These are phyloP conservation scores for Ophioninae sp. DNA, from an alignment of 2,888 invertebrate species.

Conservation along the genomic window DNA sequence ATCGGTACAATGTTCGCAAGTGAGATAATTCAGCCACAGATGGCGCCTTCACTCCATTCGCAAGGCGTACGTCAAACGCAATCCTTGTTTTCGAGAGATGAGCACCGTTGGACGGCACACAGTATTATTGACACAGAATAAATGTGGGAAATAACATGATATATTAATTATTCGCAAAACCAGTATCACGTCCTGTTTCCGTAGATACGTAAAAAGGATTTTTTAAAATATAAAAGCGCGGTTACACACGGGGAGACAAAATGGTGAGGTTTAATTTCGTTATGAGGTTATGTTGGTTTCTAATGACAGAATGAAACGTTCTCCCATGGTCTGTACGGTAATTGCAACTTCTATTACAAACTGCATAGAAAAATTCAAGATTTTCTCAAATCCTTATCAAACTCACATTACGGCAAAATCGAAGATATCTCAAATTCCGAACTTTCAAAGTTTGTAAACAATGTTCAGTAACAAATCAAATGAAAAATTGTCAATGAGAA, in stretches of 20 bases:
- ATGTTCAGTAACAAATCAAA: neutral
- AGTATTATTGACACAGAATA: neutral
- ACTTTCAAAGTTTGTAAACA: neutral
- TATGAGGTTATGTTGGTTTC: conserved; percentile 16
- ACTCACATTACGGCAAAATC: too few relatives aligned
- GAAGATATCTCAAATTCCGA: neutral
- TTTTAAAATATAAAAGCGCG: neutral
- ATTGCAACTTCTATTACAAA: too few relatives aligned
- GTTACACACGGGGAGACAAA: neutral
- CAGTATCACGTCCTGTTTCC: neutral
- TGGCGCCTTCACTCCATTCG: neutral
- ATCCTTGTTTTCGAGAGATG: neutral
- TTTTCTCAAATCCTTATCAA: too few relatives aligned
- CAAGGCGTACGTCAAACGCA: neutral
- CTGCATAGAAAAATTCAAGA: too few relatives aligned
- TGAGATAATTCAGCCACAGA: neutral
- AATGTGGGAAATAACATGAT: neutral
- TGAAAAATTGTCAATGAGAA: neutral
- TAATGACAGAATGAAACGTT: neutral
- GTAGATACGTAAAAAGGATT: neutral
- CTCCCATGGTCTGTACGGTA: neutral
- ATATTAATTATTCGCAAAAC: neutral
- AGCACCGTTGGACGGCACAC: neutral
- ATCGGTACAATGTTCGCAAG: neutral
- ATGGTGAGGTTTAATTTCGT: conserved; percentile 7